phyloP scores from a whole-genome alignment of 1,140 invertebrate genomes.

The Zaprionus vittiger region DNA sequence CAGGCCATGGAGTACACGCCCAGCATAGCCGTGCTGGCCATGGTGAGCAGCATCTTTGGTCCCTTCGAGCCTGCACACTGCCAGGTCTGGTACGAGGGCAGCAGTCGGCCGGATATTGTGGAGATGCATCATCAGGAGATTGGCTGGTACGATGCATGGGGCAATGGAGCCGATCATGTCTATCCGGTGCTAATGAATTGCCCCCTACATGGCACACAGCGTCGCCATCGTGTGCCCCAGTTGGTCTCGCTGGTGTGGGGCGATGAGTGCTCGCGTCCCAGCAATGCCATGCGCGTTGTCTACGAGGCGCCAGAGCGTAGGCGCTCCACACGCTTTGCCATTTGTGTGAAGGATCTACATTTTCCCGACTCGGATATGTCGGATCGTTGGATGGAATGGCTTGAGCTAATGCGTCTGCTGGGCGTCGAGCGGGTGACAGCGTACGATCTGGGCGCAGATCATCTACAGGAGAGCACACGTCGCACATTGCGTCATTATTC shows the following conservation, averaged over 20 bases:
- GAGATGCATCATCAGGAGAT: constrained; percentile 92
- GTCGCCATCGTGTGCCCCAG: constrained; percentile 24
- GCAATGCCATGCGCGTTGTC: constrained; percentile 92
- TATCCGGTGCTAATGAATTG: constrained; percentile 93
- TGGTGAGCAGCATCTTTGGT: constrained; percentile 92
- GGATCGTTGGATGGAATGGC: constrained; percentile 95
- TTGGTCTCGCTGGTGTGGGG: constrained; percentile 85
- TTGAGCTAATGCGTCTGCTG: constrained; percentile 92
- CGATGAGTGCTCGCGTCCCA: constrained; percentile 90
- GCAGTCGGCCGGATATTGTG: constrained; percentile 88
- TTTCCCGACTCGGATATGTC: constrained; percentile 94
- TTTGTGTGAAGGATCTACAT: constrained; percentile 96
- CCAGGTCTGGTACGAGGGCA: constrained; percentile 94
- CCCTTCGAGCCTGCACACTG: constrained; percentile 85
- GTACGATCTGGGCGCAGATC: constrained; percentile 88
- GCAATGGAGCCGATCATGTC: constrained; percentile 92
- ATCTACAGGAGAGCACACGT: constrained; percentile 18
- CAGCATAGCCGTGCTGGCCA: constrained; percentile 91
- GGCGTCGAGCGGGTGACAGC: constrained; percentile 95
- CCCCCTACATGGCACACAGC: constrained; percentile 86
- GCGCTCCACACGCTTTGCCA: constrained; percentile 89
- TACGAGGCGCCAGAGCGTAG: constrained; percentile 85
- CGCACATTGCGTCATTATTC: constrained; percentile 89
- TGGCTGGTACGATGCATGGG: constrained; percentile 95
- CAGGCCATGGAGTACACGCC: constrained; percentile 89